These are phyloP conservation scores for Plagodis pulveraria DNA, from an alignment of 2,888 invertebrate genomes.

Conservation along the genomic window DNA sequence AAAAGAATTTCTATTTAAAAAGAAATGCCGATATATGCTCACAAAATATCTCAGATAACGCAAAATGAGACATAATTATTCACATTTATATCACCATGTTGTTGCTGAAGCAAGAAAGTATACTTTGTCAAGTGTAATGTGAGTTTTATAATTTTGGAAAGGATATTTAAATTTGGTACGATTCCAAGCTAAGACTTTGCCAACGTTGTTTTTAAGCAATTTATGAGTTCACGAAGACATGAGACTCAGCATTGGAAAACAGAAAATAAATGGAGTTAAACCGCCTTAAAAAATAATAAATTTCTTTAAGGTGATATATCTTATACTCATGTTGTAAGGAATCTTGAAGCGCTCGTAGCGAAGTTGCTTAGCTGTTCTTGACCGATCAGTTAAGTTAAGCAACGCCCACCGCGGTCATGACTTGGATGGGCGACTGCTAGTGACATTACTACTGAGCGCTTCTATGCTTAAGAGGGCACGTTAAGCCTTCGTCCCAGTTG, in stretches of 20 bases:
- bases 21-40: not conserved
- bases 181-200: slow-evolving; percentile 71
- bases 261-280: slow-evolving; percentile 39
- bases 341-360: no score
- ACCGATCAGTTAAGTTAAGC: no score
- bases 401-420: no score
- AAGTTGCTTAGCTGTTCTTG: no score
- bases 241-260: slow-evolving; percentile 47
- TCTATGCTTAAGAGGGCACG: no score
- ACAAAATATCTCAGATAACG: slow-evolving; percentile 1
- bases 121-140: slow-evolving; percentile 62
- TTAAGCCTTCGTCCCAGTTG: no score
- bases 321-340: no score
- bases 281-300: slow-evolving; percentile 46
- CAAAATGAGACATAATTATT: slow-evolving; percentile 20
- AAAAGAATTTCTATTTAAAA: no score
- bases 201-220: slow-evolving; percentile 67
- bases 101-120: slow-evolving; percentile 33
- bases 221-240: slow-evolving; percentile 60
- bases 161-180: slow-evolving; percentile 76
- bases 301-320: slow-evolving; percentile 26
- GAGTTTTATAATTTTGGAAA: slow-evolving; percentile 67
- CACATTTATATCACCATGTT: slow-evolving; percentile 1
- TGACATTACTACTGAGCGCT: no score
- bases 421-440: no score